Percentiles rank a stretch among this genome's conserved stretches.
Evolutionary conservation across 2,797 vertebrate genomes (phyloP).

Genomic region (Chrosomus eos): DNA sequence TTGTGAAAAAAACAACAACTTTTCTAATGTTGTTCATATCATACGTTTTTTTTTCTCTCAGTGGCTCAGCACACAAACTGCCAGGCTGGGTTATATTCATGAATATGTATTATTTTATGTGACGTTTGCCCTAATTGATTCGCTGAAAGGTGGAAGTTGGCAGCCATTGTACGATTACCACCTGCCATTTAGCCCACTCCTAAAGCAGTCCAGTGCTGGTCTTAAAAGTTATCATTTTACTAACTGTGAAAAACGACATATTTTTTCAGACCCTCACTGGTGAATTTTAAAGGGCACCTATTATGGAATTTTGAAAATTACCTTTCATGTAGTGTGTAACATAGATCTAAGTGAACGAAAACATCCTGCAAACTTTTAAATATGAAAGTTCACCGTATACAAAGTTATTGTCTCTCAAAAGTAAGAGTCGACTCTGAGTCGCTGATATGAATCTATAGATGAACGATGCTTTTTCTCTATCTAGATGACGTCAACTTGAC

Average conservation of each 20-base stretch:
- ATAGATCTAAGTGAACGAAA: too few relatives aligned
- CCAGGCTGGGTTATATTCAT: neutral
- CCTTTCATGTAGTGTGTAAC: too few relatives aligned
- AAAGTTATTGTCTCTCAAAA: too few relatives aligned
- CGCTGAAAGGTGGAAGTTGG: neutral
- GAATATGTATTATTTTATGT: slow-evolving; percentile 7
- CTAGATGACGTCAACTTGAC: too few relatives aligned
- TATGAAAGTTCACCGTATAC: too few relatives aligned
- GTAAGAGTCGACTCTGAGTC: too few relatives aligned
- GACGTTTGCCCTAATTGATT: neutral
- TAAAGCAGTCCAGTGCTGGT: neutral
- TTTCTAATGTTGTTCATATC: neutral
- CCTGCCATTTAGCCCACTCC: neutral
- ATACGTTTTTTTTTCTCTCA: slow-evolving; percentile 16
- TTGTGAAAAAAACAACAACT: neutral
- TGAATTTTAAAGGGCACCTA: too few relatives aligned
- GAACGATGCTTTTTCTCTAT: too few relatives aligned
- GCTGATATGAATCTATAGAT: too few relatives aligned
- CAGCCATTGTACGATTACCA: slow-evolving; percentile 1
- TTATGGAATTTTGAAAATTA: too few relatives aligned
- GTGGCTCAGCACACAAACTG: neutral
- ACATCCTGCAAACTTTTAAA: too few relatives aligned
- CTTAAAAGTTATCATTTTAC: neutral
- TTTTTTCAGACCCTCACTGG: neutral
- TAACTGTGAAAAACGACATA: neutral